These are phyloP conservation scores for Malacoraja senta DNA, from an alignment of 2,797 vertebrate genomes.

Conservation along the genomic window DNA sequence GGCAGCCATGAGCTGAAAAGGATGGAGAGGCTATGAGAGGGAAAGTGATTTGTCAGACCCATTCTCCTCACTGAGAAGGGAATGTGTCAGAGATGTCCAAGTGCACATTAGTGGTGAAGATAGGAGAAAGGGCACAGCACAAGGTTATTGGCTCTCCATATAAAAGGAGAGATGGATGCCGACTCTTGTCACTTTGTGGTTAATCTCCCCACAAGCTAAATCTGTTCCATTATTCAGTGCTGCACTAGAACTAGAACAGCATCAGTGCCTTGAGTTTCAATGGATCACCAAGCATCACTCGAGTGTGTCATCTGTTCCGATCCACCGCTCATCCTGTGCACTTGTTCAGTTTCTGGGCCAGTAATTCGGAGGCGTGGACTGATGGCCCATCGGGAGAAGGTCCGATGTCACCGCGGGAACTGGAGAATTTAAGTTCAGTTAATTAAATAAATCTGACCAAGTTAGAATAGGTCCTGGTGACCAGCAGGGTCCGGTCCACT, in stretches of 20 bases:
- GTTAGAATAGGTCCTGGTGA: too few species aligned
- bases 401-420: too few species aligned
- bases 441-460: too few species aligned
- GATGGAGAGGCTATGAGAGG: not conserved
- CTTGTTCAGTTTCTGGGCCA: too few species aligned
- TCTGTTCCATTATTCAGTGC: not conserved
- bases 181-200: not conserved
- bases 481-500: too few species aligned
- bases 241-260: not conserved
- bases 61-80: not conserved
- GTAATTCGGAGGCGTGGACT: too few species aligned
- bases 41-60: not conserved
- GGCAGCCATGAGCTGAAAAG: not conserved
- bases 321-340: not conserved
- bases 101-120: not conserved
- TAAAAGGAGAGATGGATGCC: not conserved
- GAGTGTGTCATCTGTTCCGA: not conserved
- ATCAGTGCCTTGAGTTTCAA: not conserved
- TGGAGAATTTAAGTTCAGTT: too few species aligned
- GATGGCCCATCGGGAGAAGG: too few species aligned
- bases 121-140: not conserved
- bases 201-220: not conserved
- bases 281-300: not conserved
- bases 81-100: not conserved
- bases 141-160: conserved; percentile 1